Evolutionary conservation across 2,888 invertebrate genomes (phyloP).

Genomic region (Andrena flavipes): DNA sequence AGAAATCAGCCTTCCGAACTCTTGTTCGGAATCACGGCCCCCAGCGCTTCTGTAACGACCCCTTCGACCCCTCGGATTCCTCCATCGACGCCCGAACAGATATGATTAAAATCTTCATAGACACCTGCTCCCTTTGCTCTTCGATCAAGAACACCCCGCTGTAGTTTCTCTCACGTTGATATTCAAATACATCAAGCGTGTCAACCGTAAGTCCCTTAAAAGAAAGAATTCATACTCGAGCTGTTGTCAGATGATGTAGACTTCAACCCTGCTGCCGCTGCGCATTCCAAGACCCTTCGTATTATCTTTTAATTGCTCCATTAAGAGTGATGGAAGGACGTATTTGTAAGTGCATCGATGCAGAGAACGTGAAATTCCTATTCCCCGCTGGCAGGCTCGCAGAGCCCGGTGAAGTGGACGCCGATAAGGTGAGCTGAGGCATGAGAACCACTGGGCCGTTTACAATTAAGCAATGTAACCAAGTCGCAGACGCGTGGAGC

Average conservation of each 20-base stretch:
- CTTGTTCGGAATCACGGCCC: constrained; percentile 67
- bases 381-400: background rate
- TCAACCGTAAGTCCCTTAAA: too few relatives aligned
- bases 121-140: constrained; percentile 28
- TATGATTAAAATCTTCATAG: constrained; percentile 52
- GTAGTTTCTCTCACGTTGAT: background rate
- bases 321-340: too few relatives aligned
- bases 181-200: too few relatives aligned
- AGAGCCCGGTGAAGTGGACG: background rate
- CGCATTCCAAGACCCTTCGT: too few relatives aligned
- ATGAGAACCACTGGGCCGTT: constrained; percentile 83
- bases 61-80: constrained; percentile 36
- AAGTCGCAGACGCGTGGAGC: constrained; percentile 85
- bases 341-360: too few relatives aligned
- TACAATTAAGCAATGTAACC: constrained; percentile 85
- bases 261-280: too few relatives aligned
- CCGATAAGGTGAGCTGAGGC: constrained; percentile 26
- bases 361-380: background rate
- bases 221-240: too few relatives aligned
- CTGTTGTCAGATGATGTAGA: too few relatives aligned
- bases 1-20: constrained; percentile 71
- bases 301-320: too few relatives aligned
- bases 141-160: background rate
- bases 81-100: constrained; percentile 17
- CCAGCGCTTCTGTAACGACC: constrained; percentile 44